Conservation (phyloP, 2,113 vertebrate species). For the Tragelaphus buxtoni region DNA sequence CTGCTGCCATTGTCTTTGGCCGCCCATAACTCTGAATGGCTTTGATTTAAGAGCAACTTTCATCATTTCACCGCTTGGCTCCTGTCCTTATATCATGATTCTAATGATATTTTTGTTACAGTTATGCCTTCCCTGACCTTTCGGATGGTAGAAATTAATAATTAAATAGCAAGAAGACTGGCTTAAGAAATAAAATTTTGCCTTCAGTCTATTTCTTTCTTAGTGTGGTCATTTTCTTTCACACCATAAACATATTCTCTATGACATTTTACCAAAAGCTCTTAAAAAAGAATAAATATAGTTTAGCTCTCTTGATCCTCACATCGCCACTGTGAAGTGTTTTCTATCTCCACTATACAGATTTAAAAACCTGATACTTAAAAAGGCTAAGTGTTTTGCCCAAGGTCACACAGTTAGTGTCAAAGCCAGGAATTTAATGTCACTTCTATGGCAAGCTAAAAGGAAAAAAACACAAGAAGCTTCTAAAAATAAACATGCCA, state of each 20-base stretch:
- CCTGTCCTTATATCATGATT: not conserved
- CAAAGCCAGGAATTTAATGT: slow-evolving; percentile 29
- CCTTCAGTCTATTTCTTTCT: not conserved
- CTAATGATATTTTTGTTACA: not conserved
- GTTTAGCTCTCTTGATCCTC: not conserved
- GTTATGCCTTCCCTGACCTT: not conserved
- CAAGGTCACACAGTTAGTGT: not conserved
- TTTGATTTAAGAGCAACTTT: not conserved
- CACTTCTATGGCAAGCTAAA: not conserved
- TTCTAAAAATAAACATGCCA: slow-evolving; percentile 19
- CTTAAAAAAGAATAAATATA: not conserved
- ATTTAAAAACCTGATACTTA: not conserved
- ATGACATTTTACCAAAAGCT: not conserved
- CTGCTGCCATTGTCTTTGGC: fast-evolving
- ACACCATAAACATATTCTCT: not conserved
- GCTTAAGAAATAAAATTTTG: not conserved
- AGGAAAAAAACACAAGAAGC: not conserved
- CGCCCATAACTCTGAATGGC: not conserved
- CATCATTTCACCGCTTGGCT: not conserved
- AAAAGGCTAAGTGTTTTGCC: not conserved
- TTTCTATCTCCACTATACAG: not conserved
- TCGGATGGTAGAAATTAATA: not conserved
- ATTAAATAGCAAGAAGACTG: slow-evolving; percentile 1
- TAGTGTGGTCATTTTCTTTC: not conserved
- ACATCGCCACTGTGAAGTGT: not conserved